These are phyloP conservation scores for Paedocypris sp. DNA, from an alignment of 2,113 vertebrate genomes.

Conservation along the genomic window DNA sequence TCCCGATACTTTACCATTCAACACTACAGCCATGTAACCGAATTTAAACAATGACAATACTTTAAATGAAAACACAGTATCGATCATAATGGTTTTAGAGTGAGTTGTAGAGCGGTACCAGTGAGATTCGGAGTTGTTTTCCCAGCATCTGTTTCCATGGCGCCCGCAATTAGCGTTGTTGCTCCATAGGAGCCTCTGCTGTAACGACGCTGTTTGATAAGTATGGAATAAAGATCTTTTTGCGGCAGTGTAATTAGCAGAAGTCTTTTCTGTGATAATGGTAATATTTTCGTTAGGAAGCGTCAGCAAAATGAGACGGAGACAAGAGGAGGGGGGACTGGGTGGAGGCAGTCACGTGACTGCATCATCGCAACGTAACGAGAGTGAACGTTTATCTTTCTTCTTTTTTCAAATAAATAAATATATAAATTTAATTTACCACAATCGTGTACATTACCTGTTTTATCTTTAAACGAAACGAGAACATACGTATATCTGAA, in stretches of 20 bases:
- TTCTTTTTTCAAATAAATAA: too few species aligned
- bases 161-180: background rate
- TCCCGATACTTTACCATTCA: too few species aligned
- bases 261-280: background rate
- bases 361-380: background rate
- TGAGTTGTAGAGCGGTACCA: background rate
- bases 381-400: too few species aligned
- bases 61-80: too few species aligned
- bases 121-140: background rate
- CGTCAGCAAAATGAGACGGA: background rate
- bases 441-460: too few species aligned
- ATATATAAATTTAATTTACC: too few species aligned
- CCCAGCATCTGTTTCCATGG: conserved; percentile 11
- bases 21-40: too few species aligned
- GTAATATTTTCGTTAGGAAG: background rate
- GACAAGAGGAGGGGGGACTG: too few species aligned
- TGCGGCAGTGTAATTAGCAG: background rate
- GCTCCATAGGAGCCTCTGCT: background rate
- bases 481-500: too few species aligned
- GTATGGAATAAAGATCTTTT: background rate
- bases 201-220: background rate
- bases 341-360: conserved; percentile 4
- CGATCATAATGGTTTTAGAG: too few species aligned
- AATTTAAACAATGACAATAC: too few species aligned
- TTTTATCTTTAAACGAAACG: too few species aligned